Conservation (phyloP, 2,797 vertebrate species). For the Carduelis carduelis region DNA sequence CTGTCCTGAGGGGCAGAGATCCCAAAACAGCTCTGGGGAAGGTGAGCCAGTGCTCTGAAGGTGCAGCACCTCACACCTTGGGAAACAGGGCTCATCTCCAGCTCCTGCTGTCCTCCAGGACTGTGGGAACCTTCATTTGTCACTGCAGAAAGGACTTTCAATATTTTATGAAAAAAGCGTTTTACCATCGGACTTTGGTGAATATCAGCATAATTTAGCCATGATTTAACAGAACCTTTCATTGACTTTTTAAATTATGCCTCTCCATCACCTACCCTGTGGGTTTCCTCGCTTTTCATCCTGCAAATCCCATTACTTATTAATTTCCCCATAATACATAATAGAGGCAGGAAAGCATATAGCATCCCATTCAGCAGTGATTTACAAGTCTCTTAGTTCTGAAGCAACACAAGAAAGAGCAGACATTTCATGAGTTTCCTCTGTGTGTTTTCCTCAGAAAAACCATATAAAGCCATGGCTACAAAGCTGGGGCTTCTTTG, state of each 20-base stretch:
- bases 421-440: slow-evolving; percentile 38
- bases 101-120: not conserved
- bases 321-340: slow-evolving; percentile 68
- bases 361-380: slow-evolving; percentile 61
- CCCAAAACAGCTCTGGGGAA: not conserved
- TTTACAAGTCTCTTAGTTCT: slow-evolving; percentile 65
- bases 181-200: slow-evolving; percentile 57
- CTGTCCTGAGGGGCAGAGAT: not conserved
- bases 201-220: slow-evolving; percentile 70
- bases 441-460: slow-evolving; percentile 19
- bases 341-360: slow-evolving; percentile 56
- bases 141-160: slow-evolving; percentile 61
- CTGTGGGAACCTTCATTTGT: slow-evolving; percentile 38
- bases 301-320: slow-evolving; percentile 74
- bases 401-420: slow-evolving; percentile 28
- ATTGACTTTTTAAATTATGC: slow-evolving; percentile 75
- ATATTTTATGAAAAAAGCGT: slow-evolving; percentile 72
- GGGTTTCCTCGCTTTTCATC: slow-evolving; percentile 71
- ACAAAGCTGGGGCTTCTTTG: not conserved
- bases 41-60: not conserved
- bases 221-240: slow-evolving; percentile 76
- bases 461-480: not conserved
- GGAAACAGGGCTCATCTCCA: not conserved
- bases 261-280: slow-evolving; percentile 69
- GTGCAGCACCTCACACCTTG: not conserved